phyloP scores from a whole-genome alignment of 2,797 vertebrate species.

The Muscicapa comitata region DNA sequence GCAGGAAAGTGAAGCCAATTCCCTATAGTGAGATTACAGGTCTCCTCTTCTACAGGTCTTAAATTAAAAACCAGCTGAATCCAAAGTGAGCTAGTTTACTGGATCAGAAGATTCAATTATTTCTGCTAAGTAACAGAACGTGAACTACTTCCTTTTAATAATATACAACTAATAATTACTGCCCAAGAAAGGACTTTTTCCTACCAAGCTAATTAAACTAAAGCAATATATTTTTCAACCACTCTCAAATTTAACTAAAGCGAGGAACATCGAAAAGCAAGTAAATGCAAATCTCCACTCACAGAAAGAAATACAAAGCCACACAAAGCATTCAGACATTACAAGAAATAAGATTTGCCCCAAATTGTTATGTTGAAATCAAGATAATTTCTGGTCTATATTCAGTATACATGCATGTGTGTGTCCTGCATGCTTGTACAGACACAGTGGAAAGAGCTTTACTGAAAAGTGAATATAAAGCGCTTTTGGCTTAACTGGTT shows the following conservation, averaged over 20 bases:
- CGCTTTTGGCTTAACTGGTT: neutral
- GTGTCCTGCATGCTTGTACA: neutral
- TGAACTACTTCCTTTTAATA: slow-evolving; percentile 47
- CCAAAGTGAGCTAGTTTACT: slow-evolving; percentile 54
- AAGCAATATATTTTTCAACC: slow-evolving; percentile 14
- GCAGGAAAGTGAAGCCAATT: slow-evolving; percentile 62
- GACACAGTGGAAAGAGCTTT: neutral
- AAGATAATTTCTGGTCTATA: neutral
- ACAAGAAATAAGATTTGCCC: neutral
- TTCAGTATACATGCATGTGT: fast-evolving
- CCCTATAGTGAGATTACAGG: slow-evolving; percentile 60
- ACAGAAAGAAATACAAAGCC: neutral
- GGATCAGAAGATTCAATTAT: slow-evolving; percentile 65
- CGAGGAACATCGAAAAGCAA: neutral
- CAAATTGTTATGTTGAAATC: neutral
- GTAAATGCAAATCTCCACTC: neutral
- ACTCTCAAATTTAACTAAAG: slow-evolving; percentile 40
- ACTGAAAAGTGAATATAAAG: neutral
- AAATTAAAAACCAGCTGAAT: slow-evolving; percentile 66
- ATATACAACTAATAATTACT: slow-evolving; percentile 56
- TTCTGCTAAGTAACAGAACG: slow-evolving; percentile 53
- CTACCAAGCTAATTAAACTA: slow-evolving; percentile 39
- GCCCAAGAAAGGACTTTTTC: slow-evolving; percentile 15
- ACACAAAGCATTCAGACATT: neutral
- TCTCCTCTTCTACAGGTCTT: slow-evolving; percentile 56